Conservation (phyloP, 2,888 invertebrate genomes). For the Nudaria mundana region DNA sequence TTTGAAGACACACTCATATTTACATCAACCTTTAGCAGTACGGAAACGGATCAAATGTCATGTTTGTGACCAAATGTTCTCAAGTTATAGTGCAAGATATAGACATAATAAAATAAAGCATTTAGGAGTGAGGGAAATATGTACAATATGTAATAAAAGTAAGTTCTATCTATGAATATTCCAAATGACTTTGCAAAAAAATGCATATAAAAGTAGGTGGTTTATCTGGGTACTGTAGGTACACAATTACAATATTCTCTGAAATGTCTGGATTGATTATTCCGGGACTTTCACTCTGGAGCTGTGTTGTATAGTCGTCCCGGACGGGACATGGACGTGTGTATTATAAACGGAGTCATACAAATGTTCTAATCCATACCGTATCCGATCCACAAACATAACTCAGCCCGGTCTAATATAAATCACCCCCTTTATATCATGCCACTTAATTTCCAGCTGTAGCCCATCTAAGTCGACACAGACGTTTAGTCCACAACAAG, state of each 20-base stretch:
- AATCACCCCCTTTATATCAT: too few species aligned
- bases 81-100: constrained; percentile 40
- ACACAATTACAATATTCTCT: too few species aligned
- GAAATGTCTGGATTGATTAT: too few species aligned
- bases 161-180: too few species aligned
- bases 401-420: too few species aligned
- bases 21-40: constrained; percentile 40
- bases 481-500: constrained; percentile 42
- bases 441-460: constrained; percentile 56
- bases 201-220: too few species aligned
- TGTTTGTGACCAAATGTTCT: constrained; percentile 54
- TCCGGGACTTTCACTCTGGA: too few species aligned
- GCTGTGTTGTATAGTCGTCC: too few species aligned
- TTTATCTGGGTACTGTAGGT: too few species aligned
- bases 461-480: constrained; percentile 42
- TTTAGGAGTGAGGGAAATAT: constrained; percentile 54
- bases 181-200: too few species aligned
- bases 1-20: constrained; percentile 45
- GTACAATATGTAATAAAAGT: constrained; percentile 67
- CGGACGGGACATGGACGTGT: too few species aligned
- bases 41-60: constrained; percentile 47
- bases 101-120: constrained; percentile 61
- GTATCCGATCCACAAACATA: not conserved
- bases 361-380: not conserved
- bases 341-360: too few species aligned